Percentiles rank a stretch among this genome's conserved stretches.
Evolutionary conservation across 2,797 vertebrate genomes (phyloP).

Genomic region (Malurus splendens): DNA sequence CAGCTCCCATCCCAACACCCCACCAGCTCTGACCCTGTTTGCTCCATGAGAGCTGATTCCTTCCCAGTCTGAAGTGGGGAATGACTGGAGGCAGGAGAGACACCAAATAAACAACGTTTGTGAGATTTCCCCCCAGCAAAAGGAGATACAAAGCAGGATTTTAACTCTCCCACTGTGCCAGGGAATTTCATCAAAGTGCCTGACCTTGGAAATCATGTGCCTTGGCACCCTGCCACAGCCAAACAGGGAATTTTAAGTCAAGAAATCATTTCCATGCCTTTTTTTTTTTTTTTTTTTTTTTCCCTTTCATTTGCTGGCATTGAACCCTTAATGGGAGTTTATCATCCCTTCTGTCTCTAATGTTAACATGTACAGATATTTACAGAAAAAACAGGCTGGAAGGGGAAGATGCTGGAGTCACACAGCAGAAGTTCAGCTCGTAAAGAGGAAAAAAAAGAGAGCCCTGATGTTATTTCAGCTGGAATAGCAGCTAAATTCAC

Average conservation of each 20-base stretch:
- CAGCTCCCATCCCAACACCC: neutral
- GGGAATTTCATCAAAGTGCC: conserved; percentile 39
- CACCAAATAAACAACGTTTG: neutral
- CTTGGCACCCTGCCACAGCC: conserved; percentile 13
- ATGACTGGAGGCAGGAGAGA: conserved; percentile 12
- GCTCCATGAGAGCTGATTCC: neutral
- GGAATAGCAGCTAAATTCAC: conserved; percentile 35
- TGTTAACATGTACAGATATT: neutral
- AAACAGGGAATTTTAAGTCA: neutral
- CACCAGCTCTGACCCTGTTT: neutral
- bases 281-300: neutral
- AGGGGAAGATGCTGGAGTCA: neutral
- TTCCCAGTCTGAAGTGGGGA: neutral
- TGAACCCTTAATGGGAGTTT: neutral
- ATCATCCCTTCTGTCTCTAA: neutral
- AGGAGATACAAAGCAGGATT: neutral
- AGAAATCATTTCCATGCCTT: neutral
- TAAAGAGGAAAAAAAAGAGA: conserved; percentile 8
- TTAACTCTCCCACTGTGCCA: conserved; percentile 38
- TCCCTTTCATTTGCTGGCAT: neutral
- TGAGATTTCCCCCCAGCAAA: neutral
- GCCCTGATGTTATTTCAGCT: conserved; percentile 42
- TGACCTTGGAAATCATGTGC: conserved; percentile 13
- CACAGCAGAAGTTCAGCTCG: neutral
- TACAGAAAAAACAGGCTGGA: conserved; percentile 2